phyloP scores from a whole-genome alignment of 2,888 invertebrate species.

The Smittia aterrima region DNA sequence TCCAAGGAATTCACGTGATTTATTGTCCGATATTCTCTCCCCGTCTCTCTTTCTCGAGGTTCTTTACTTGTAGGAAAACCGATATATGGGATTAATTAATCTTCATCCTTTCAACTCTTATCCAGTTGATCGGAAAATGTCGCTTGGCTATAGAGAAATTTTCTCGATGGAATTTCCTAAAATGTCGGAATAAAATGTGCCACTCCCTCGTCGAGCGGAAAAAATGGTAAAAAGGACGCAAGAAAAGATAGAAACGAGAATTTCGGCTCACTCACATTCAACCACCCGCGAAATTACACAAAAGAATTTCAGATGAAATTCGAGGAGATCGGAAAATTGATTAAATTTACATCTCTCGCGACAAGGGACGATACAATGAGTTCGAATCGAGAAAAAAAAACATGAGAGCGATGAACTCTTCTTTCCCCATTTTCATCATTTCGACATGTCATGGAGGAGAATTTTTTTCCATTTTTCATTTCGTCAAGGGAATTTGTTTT shows the following conservation, averaged over 20 bases:
- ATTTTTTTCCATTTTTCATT: not conserved
- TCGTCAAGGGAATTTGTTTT: slow-evolving; percentile 1
- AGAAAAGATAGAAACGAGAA: not conserved
- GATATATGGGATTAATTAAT: not conserved
- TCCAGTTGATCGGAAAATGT: not conserved
- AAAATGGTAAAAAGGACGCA: slow-evolving; percentile 10
- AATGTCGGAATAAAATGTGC: slow-evolving; percentile 38
- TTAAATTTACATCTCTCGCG: slow-evolving; percentile 16
- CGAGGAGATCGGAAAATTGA: slow-evolving; percentile 6
- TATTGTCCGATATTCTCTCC: not conserved
- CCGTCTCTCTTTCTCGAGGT: too few relatives aligned
- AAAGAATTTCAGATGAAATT: not conserved
- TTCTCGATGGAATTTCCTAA: slow-evolving; percentile 2
- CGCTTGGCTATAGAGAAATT: not conserved
- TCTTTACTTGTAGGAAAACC: slow-evolving; percentile 11
- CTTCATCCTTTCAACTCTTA: not conserved
- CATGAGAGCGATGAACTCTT: slow-evolving; percentile 16
- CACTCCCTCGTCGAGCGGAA: slow-evolving; percentile 31
- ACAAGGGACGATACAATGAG: slow-evolving; percentile 13
- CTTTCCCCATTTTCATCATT: slow-evolving; percentile 10
- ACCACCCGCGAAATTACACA: slow-evolving; percentile 8
- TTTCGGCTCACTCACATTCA: not conserved
- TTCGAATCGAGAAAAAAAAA: not conserved
- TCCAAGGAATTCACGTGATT: not conserved
- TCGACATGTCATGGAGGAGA: slow-evolving; percentile 19